phyloP scores from a whole-genome alignment of 2,797 vertebrate genomes.

The Eurystomus glaucurus region DNA sequence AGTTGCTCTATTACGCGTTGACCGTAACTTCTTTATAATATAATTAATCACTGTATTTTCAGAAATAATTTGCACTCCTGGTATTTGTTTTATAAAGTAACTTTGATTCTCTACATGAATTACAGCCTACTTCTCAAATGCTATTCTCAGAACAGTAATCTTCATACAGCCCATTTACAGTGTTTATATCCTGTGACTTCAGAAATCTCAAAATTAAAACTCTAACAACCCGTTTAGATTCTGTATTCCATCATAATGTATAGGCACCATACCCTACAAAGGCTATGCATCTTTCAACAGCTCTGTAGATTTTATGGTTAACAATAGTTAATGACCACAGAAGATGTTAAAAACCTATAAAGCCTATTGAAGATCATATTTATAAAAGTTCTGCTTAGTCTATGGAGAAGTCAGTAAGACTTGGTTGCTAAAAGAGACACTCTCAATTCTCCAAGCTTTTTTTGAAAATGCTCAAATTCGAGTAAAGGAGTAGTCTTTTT shows the following conservation, averaged over 20 bases:
- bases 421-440: background rate
- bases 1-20: background rate
- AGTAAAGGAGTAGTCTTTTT: background rate
- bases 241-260: background rate
- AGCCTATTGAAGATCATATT: background rate
- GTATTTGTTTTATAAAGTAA: background rate
- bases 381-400: background rate
- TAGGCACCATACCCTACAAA: background rate
- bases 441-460: background rate
- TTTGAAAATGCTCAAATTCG: background rate
- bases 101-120: background rate
- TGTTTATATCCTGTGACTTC: background rate
- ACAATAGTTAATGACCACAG: background rate
- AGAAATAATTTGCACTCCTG: background rate
- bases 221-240: background rate
- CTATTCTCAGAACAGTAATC: background rate
- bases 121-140: background rate
- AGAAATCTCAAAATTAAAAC: background rate
- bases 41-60: background rate
- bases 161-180: background rate
- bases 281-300: background rate
- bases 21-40: background rate
- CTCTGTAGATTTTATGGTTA: background rate
- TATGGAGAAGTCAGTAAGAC: background rate
- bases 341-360: background rate